Base-by-base conservation (phyloP, 2,797 vertebrate species). In the Gephyroberyx darwinii region DNA sequence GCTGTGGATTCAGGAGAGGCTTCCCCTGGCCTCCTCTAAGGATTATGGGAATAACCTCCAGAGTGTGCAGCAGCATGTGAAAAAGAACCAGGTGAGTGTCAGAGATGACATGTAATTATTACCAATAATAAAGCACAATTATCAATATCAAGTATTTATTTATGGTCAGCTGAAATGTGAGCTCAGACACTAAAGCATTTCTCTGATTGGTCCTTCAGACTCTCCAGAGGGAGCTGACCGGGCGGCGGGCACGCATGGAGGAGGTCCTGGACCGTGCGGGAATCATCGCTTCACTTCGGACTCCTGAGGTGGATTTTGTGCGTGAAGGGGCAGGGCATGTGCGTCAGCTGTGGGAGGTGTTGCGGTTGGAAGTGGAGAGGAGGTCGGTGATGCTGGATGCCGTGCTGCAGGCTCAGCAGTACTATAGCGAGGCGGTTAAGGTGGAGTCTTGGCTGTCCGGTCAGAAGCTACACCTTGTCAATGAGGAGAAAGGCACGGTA, bases 371-470 rank as follows among this genome's bases (percentile, higher is more conserved):
- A 90, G 87, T 93, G 0, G 95, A 96, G 75, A 91, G 94, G 41
- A 91, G 96, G 52, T 92, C 94, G 0, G 91, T 84, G 41, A 92
- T 97, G 58, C 92, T 98, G 52, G 94, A 95, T 45, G 94, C 92
- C 1, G 91, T 95, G 0, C 92, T 94, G 65, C 91, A 94, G 19
- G 91, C 96, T 2, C 97, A 98, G 83, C 96, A 96, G 90, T 98
- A 97, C 88, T 96, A 97, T 84, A 90, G 91, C 0, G 96, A 98
- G 17, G 96, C 95, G 0, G 95, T 94, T 0, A 96, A 96, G 86
- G 95, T 96, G 0, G 96, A 98, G 88, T 95, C 96, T 20, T 97
- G 96, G 97, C 95, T 98, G 92, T 96, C 96, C 0, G 96, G 96
- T 65, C 95, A 97, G 89, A 97, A 97, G 82, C 92, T 98, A 39